A percentile compares a stretch with the other conserved stretches of the same genome.
Evolutionary conservation across 2,888 invertebrate species (phyloP).

Genomic region (Macrophya alboannulata): DNA sequence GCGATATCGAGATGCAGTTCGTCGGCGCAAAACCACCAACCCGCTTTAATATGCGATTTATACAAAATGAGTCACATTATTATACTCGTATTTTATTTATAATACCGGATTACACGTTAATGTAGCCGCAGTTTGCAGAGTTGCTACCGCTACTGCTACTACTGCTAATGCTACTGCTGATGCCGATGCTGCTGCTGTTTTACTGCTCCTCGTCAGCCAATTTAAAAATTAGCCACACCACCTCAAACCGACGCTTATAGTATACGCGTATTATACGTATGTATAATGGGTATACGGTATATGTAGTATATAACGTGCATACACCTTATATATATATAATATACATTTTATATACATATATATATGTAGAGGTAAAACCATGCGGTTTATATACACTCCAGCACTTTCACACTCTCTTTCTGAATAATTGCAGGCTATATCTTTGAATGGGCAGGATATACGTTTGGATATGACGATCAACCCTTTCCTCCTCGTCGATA

Average conservation of each 20-base stretch:
- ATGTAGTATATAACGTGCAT: too few relatives aligned
- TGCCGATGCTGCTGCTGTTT: conserved; percentile 16
- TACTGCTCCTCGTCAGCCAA: conserved; percentile 51
- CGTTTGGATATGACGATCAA: too few relatives aligned
- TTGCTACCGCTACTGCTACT: conserved; percentile 10
- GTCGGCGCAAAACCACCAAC: too few relatives aligned
- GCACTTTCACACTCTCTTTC: background rate
- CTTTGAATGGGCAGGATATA: too few relatives aligned
- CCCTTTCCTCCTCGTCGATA: too few relatives aligned
- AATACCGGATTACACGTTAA: background rate
- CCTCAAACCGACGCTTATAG: background rate
- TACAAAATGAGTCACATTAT: background rate
- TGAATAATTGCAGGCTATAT: too few relatives aligned
- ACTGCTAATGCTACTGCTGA: background rate
- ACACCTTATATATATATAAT: too few relatives aligned
- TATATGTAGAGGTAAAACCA: conserved; percentile 4
- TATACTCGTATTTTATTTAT: too few relatives aligned
- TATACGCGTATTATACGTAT: background rate
- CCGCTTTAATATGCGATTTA: too few relatives aligned
- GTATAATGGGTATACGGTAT: background rate
- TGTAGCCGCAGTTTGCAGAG: conserved; percentile 14
- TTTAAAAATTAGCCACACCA: conserved; percentile 55
- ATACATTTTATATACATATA: background rate
- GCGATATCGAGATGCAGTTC: too few relatives aligned
- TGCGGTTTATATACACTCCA: background rate